Evolutionary conservation across 2,113 vertebrate genomes (phyloP).

Genomic region (Aplodontia rufa): DNA sequence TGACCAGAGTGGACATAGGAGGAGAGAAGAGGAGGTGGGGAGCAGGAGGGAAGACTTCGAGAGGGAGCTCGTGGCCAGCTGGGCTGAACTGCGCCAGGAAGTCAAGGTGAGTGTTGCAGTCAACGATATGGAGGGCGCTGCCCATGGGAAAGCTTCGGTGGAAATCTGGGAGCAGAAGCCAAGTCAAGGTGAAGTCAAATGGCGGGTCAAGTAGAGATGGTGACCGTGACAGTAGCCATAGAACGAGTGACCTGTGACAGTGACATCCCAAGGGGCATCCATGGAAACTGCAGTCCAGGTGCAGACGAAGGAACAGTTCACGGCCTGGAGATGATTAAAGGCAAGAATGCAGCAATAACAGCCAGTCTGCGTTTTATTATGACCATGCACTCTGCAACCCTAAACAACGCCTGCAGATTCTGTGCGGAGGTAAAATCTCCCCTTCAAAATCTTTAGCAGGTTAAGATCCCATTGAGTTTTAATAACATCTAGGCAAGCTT

Average conservation of each 20-base stretch:
- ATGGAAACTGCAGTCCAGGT: background rate
- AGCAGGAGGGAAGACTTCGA: background rate
- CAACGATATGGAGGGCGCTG: rapidly evolving
- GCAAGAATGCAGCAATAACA: background rate
- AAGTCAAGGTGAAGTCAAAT: rapidly evolving
- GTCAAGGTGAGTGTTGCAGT: too few species aligned
- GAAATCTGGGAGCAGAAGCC: background rate
- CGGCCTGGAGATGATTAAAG: background rate
- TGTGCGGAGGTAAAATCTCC: background rate
- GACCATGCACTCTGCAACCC: background rate
- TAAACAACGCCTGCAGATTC: background rate
- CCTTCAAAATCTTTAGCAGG: background rate
- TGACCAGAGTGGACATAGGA: background rate
- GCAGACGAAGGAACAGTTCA: background rate
- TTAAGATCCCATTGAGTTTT: background rate
- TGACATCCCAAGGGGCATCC: background rate
- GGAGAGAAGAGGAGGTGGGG: background rate
- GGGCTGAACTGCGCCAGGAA: too few species aligned
- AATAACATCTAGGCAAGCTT: background rate
- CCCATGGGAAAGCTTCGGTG: rapidly evolving
- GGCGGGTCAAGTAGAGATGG: rapidly evolving
- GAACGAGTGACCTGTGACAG: background rate
- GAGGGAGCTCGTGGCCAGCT: background rate
- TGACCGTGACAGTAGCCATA: rapidly evolving
- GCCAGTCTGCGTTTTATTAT: background rate